Conservation (phyloP, 2,888 invertebrate species). For the Melipona bicolor region DNA sequence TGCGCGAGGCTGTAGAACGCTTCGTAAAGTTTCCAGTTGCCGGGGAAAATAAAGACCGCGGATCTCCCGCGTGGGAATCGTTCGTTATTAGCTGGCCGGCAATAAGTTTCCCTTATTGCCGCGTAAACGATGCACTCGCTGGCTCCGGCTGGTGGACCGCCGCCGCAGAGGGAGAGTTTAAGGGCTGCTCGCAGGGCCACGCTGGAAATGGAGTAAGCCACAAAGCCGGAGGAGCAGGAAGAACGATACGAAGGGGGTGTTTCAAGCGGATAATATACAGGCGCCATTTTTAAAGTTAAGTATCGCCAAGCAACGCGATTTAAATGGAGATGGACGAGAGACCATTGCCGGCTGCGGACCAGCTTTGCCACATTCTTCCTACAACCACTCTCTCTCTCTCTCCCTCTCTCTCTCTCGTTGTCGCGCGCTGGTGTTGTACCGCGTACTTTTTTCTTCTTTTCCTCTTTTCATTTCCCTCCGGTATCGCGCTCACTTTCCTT, state of each 20-base stretch:
- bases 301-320: constrained; percentile 76
- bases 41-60: constrained; percentile 66
- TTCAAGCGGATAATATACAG: constrained; percentile 73
- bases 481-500: constrained; percentile 7
- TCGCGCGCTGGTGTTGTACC: no score
- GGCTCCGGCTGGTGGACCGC: constrained; percentile 35
- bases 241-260: constrained; percentile 18
- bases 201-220: constrained; percentile 26
- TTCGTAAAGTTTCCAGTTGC: constrained; percentile 55
- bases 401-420: no score
- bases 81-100: constrained; percentile 75
- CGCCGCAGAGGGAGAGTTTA: constrained; percentile 63
- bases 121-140: constrained; percentile 76
- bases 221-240: constrained; percentile 21
- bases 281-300: constrained; percentile 78
- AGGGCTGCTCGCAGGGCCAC: constrained; percentile 33
- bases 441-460: not conserved
- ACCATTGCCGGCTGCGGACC: constrained; percentile 63
- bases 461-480: constrained; percentile 2
- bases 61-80: constrained; percentile 74
- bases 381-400: no score
- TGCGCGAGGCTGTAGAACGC: constrained; percentile 20
- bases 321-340: constrained; percentile 77
- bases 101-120: constrained; percentile 76
- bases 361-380: constrained; percentile 32